Conservation (phyloP, 2,888 invertebrate genomes). For the Diarsia brunnea region DNA sequence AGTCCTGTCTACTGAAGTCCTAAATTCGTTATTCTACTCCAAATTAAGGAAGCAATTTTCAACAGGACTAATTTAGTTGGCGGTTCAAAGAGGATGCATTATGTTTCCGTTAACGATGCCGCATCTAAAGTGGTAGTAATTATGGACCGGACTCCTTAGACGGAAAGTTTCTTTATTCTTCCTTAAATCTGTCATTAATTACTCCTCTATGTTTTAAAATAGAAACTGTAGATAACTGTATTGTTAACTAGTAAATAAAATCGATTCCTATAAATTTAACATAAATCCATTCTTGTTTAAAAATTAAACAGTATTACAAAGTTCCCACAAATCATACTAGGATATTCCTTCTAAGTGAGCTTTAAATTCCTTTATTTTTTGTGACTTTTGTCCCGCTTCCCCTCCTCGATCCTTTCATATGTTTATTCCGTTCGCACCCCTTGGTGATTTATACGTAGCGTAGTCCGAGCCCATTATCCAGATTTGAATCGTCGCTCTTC, state of each 20-base stretch:
- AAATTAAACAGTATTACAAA: conserved; percentile 23
- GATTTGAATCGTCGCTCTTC: conserved; percentile 78
- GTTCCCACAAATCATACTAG: conserved; percentile 40
- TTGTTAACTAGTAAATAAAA: background rate
- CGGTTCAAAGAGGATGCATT: conserved; percentile 78
- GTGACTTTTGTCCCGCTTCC: conserved; percentile 76
- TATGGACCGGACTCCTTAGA: conserved; percentile 61
- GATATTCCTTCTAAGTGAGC: conserved; percentile 47
- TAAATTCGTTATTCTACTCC: conserved; percentile 57
- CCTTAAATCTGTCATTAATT: conserved; percentile 34
- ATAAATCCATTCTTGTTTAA: background rate
- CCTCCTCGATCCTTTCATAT: conserved; percentile 68
- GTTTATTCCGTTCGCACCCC: conserved; percentile 82
- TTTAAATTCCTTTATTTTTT: conserved; percentile 78
- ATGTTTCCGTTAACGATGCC: conserved; percentile 78
- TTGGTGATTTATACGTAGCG: conserved; percentile 83
- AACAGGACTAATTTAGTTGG: conserved; percentile 80
- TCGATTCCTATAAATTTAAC: background rate
- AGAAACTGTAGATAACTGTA: background rate
- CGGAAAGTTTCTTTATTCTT: conserved; percentile 50
- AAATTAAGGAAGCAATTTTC: conserved; percentile 80
- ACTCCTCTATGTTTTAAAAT: conserved; percentile 28
- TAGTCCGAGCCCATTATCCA: conserved; percentile 78
- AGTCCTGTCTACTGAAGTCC: conserved; percentile 37
- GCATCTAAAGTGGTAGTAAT: conserved; percentile 72